Evolutionary conservation across 2,888 invertebrate genomes (phyloP).

Genomic region (Argyresthia goedartella): DNA sequence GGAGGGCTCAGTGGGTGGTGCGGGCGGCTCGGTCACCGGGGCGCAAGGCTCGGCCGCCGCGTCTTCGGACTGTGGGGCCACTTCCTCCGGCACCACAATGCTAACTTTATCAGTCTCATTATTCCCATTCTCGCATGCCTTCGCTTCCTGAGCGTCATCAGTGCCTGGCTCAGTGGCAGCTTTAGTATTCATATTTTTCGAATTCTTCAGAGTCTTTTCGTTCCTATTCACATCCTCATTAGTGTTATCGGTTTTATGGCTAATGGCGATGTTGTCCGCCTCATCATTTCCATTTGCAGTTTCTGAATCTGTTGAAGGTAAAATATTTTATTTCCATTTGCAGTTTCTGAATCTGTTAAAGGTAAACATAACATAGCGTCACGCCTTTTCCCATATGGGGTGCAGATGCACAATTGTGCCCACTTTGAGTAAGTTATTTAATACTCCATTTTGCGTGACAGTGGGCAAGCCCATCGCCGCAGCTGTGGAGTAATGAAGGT

Average conservation of each 20-base stretch:
- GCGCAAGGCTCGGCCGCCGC: conserved; percentile 8
- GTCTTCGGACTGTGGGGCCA: conserved; percentile 12
- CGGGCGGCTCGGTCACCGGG: too few species aligned
- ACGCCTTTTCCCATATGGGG: too few species aligned
- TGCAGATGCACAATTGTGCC: too few species aligned
- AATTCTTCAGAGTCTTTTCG: conserved; percentile 48
- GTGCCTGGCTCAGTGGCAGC: conserved; percentile 37
- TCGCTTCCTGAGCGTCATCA: conserved; percentile 35
- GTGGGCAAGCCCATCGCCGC: too few species aligned
- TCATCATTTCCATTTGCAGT: conserved; percentile 54
- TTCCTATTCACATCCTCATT: conserved; percentile 55
- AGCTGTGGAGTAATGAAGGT: too few species aligned
- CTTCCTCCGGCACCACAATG: conserved; percentile 34
- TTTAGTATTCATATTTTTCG: conserved; percentile 47
- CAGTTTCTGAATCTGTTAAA: too few species aligned
- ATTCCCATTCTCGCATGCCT: conserved; percentile 58
- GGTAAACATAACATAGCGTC: too few species aligned
- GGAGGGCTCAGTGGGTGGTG: conserved; percentile 14
- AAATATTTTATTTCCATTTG: neutral
- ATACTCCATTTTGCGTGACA: too few species aligned
- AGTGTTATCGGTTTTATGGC: conserved; percentile 33
- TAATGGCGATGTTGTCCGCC: conserved; percentile 36
- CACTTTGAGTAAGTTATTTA: too few species aligned
- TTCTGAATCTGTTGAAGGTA: conserved; percentile 39
- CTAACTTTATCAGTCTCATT: conserved; percentile 63